phyloP scores from a whole-genome alignment of 2,888 invertebrate species.

The Alentia gelatinosa region DNA sequence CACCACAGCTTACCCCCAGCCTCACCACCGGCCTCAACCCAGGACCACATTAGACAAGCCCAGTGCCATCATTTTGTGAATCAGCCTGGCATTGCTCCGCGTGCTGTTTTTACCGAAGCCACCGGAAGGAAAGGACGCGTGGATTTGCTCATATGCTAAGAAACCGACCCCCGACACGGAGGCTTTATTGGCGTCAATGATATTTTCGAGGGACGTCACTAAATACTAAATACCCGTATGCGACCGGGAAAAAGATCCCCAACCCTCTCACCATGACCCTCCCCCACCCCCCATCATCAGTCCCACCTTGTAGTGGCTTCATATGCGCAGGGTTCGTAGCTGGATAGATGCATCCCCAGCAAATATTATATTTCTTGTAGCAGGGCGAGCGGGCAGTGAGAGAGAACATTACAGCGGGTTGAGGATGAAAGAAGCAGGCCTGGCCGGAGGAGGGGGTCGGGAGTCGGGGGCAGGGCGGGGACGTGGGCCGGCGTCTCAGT shows the following conservation, averaged over 20 bases:
- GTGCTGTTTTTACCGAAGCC: background rate
- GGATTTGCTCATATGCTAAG: background rate
- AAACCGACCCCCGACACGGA: too few relatives aligned
- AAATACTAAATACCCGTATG: too few relatives aligned
- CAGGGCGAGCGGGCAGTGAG: background rate
- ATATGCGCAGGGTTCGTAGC: background rate
- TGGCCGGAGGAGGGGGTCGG: background rate
- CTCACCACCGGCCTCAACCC: background rate
- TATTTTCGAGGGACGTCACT: too few relatives aligned
- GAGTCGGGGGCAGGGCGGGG: background rate
- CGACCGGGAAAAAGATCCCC: too few relatives aligned
- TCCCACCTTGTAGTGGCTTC: too few relatives aligned
- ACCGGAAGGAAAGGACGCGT: background rate
- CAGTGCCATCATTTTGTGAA: background rate
- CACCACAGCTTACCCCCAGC: background rate
- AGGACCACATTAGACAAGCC: background rate
- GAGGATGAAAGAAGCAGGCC: background rate
- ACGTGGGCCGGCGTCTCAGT: background rate
- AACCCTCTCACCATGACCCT: background rate
- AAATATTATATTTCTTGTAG: conserved; percentile 1
- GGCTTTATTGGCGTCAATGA: too few relatives aligned
- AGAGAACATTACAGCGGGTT: background rate
- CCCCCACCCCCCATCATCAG: background rate
- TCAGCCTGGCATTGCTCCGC: background rate
- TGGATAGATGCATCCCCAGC: background rate